Evolutionary conservation across 1,140 invertebrate genomes (phyloP).

Genomic region (Heterodera schachtii): DNA sequence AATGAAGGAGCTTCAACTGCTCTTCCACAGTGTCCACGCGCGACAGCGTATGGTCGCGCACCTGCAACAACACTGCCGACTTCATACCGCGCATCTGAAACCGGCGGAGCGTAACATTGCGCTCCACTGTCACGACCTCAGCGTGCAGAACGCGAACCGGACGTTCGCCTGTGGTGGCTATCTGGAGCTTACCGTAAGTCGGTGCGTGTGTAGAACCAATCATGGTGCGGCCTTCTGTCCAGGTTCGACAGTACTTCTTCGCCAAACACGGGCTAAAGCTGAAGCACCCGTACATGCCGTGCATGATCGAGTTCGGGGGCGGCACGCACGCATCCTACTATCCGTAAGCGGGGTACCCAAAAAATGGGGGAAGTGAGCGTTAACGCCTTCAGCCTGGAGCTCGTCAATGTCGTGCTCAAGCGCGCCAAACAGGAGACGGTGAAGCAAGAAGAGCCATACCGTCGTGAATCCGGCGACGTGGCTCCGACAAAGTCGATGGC

Average conservation of each 20-base stretch:
- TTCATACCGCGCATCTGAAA: slow-evolving; percentile 7
- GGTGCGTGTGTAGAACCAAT: neutral
- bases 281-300: neutral
- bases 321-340: neutral
- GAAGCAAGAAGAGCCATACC: too few species aligned
- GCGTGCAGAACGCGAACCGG: neutral
- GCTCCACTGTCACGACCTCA: slow-evolving; percentile 7
- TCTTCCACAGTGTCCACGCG: slow-evolving; percentile 5
- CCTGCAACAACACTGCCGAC: neutral
- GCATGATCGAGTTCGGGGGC: neutral
- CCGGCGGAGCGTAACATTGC: neutral
- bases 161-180: slow-evolving; percentile 5
- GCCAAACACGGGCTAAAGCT: neutral
- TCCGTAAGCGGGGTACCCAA: neutral
- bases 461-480: too few species aligned
- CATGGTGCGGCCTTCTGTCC: neutral
- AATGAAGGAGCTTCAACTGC: neutral
- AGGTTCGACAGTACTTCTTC: neutral
- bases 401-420: too few species aligned
- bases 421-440: too few species aligned
- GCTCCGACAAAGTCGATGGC: too few species aligned
- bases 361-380: too few species aligned
- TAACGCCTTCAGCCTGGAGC: too few species aligned
- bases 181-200: neutral
- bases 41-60: neutral